Conservation (phyloP, 53 echinoderm and acorn worm genomes). For the Actinopyga echinites region DNA sequence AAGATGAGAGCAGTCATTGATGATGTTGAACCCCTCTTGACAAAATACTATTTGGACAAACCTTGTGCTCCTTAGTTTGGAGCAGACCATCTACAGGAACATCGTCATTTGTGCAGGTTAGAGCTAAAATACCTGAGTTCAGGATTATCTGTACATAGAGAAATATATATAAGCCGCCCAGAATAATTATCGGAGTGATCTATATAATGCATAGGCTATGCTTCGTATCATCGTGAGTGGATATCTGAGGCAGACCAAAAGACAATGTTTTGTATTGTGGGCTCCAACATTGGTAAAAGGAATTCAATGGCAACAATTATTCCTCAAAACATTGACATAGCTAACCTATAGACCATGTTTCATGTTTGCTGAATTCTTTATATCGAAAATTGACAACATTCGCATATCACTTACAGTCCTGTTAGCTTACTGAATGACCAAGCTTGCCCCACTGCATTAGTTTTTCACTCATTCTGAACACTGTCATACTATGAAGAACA, state of each 20-base stretch:
- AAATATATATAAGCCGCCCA: no score
- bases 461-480: no score
- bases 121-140: background rate
- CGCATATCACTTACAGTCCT: no score
- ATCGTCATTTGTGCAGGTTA: background rate
- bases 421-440: no score
- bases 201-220: background rate
- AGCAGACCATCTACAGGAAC: background rate
- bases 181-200: constrained; percentile 10
- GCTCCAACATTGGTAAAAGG: no score
- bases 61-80: background rate
- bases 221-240: background rate
- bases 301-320: no score
- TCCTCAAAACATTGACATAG: no score
- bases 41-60: background rate
- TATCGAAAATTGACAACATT: no score
- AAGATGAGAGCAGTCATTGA: constrained; percentile 6
- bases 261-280: background rate
- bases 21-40: constrained; percentile 4
- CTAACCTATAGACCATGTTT: no score
- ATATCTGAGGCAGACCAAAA: background rate
- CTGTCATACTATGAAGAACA: no score
- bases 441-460: no score
- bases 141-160: background rate
- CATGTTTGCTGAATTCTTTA: no score